Conservation (phyloP, 2,888 invertebrate genomes). For the Polylopha cassiicola region DNA sequence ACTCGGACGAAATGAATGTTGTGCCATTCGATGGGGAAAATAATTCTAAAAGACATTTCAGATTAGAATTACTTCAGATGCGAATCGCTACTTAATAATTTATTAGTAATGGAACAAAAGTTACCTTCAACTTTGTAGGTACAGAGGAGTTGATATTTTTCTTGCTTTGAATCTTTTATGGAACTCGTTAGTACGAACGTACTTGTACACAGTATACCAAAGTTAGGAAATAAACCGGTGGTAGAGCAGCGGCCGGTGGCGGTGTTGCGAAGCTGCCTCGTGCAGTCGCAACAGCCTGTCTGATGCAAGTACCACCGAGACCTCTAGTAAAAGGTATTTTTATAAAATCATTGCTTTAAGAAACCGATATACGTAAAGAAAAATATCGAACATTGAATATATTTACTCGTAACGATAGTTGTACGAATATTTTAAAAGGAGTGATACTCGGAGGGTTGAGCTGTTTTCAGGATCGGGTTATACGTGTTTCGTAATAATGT, state of each 20-base stretch:
- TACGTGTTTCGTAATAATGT: slow-evolving; percentile 70
- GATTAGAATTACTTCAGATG: slow-evolving; percentile 44
- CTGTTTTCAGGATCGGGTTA: slow-evolving; percentile 67
- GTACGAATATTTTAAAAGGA: slow-evolving; percentile 56
- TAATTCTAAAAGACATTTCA: slow-evolving; percentile 46
- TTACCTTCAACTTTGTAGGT: slow-evolving; percentile 67
- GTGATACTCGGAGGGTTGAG: slow-evolving; percentile 49
- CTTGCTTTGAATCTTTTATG: slow-evolving; percentile 49
- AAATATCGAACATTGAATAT: slow-evolving; percentile 63
- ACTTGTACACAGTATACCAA: slow-evolving; percentile 74
- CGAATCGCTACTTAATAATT: slow-evolving; percentile 39
- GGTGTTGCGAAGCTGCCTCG: slow-evolving; percentile 17
- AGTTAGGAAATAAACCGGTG: slow-evolving; percentile 71
- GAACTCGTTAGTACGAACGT: slow-evolving; percentile 49
- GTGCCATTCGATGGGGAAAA: slow-evolving; percentile 49
- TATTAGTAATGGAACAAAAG: slow-evolving; percentile 64
- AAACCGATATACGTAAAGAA: slow-evolving; percentile 73
- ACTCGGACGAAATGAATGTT: slow-evolving; percentile 45
- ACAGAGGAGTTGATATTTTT: slow-evolving; percentile 44
- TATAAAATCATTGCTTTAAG: slow-evolving; percentile 74
- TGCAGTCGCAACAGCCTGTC: slow-evolving; percentile 32
- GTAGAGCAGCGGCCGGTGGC: slow-evolving; percentile 42
- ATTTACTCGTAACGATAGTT: slow-evolving; percentile 71
- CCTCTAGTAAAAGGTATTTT: slow-evolving; percentile 67
- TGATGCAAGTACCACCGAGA: slow-evolving; percentile 38